These are phyloP conservation scores for Sarcophaga subvicina DNA, from an alignment of 2,888 invertebrate species.

Conservation along the genomic window DNA sequence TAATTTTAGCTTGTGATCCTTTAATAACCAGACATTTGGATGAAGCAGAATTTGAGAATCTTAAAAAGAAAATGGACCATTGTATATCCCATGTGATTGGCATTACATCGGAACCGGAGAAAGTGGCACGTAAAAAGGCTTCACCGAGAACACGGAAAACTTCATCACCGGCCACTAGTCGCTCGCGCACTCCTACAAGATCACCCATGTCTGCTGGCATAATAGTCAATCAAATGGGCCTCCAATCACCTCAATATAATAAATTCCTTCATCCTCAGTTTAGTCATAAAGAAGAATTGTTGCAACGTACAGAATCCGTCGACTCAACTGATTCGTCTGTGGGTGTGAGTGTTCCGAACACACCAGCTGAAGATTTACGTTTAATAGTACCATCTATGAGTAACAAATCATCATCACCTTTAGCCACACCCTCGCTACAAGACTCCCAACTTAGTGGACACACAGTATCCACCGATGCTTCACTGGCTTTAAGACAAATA, in stretches of 20 bases:
- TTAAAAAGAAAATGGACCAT: conserved; percentile 91
- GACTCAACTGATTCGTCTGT: conserved; percentile 62
- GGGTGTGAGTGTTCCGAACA: conserved; percentile 49
- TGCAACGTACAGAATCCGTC: conserved; percentile 70
- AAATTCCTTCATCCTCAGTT: conserved; percentile 80
- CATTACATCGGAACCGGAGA: conserved; percentile 83
- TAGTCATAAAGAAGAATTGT: conserved; percentile 80
- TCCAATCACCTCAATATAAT: conserved; percentile 77
- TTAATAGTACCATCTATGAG: conserved; percentile 75
- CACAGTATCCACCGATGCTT: conserved; percentile 64
- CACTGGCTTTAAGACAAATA: conserved; percentile 82
- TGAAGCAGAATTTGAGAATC: conserved; percentile 89
- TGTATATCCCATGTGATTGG: conserved; percentile 94
- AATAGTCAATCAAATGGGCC: conserved; percentile 74
- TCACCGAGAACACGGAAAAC: conserved; percentile 81
- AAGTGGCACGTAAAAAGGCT: conserved; percentile 80
- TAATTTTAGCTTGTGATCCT: conserved; percentile 92
- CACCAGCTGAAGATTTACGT: conserved; percentile 73
- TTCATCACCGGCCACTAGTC: conserved; percentile 80
- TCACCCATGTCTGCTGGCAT: conserved; percentile 82
- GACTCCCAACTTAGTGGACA: conserved; percentile 36
- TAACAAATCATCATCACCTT: conserved; percentile 25
- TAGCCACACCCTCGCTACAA: conserved; percentile 28
- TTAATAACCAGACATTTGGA: conserved; percentile 89
- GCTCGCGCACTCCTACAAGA: conserved; percentile 81